Percentiles rank a stretch among this genome's conserved stretches.
Evolutionary conservation across 2,888 invertebrate species (phyloP).

Genomic region (Julus scanicus): DNA sequence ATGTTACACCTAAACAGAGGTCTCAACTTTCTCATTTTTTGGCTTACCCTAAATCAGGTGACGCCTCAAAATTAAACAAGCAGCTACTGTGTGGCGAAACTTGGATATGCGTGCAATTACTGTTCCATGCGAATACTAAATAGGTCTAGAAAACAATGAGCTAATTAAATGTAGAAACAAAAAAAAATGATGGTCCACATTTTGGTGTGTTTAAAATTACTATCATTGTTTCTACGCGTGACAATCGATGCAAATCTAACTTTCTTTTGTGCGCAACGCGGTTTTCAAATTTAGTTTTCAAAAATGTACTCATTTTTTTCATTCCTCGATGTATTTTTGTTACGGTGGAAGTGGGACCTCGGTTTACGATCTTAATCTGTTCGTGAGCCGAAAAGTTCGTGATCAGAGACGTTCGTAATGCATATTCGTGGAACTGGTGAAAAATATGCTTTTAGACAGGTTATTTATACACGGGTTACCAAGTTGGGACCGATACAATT

Average conservation of each 20-base stretch:
- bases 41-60: not conserved
- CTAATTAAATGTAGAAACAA: conserved; percentile 25
- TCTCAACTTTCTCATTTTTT: not conserved
- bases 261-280: not conserved
- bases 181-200: not conserved
- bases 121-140: conserved; percentile 25
- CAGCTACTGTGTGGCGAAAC: conserved; percentile 9
- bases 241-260: not conserved
- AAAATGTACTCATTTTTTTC: not conserved
- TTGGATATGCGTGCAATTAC: conserved; percentile 31
- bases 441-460: no score
- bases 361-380: no score
- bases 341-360: no score
- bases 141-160: conserved; percentile 37
- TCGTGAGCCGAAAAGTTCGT: no score
- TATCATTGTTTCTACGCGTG: not conserved
- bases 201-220: not conserved
- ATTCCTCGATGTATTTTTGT: no score
- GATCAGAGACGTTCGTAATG: no score
- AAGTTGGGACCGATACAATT: no score
- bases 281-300: not conserved
- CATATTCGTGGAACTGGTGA: no score
- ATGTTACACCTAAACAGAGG: not conserved
- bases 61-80: conserved; percentile 45
- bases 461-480: no score